Evolutionary conservation across 37 sponge, comb jelly and placozoan species (phyloP).

Genomic region (Hexactinellida sp.): DNA sequence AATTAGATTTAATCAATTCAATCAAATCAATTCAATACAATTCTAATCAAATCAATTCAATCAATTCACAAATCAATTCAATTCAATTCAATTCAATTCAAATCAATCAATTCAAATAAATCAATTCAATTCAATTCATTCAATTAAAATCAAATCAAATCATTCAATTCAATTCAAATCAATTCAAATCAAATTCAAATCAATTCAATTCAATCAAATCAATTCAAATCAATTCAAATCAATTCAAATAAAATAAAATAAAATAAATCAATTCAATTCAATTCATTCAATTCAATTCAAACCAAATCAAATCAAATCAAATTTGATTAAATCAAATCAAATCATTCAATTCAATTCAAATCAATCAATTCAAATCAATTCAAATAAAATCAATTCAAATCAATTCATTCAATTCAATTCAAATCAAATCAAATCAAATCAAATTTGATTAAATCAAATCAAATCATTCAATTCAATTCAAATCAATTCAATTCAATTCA

Average conservation of each 20-base stretch:
- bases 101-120: neutral
- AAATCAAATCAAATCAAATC: neutral
- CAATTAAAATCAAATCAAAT: neutral
- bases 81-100: conserved; percentile 8
- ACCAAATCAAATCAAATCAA: neutral
- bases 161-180: neutral
- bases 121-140: conserved; percentile 7
- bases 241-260: neutral
- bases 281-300: neutral
- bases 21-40: neutral
- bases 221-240: neutral
- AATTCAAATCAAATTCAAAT: neutral
- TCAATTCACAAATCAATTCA: neutral
- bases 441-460: neutral
- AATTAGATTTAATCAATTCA: neutral
- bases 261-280: neutral
- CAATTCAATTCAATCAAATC: neutral
- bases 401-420: neutral
- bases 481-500: neutral
- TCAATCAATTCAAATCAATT: neutral
- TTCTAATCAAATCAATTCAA: neutral
- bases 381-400: neutral
- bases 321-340: neutral
- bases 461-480: neutral
- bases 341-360: neutral